Percentiles rank a stretch among this genome's conserved stretches.
These are phyloP conservation scores for Leucophenga montana DNA, from an alignment of 2,888 invertebrate genomes.

Conservation along the genomic window DNA sequence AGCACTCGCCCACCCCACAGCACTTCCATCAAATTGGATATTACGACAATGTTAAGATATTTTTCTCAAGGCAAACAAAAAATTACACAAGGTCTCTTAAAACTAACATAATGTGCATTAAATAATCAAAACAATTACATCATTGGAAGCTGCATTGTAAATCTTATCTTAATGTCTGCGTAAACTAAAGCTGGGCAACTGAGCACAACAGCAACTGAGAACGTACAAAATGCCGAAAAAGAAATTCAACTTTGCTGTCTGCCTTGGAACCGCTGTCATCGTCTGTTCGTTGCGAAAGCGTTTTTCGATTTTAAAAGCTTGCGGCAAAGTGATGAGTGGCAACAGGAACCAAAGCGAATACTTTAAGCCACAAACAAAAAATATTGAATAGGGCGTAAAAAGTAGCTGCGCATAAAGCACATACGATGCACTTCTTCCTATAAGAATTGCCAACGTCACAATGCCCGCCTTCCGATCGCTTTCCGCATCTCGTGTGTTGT, in stretches of 20 bases:
- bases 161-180: constrained; percentile 55
- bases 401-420: constrained; percentile 90
- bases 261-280: constrained; percentile 87
- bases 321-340: constrained; percentile 88
- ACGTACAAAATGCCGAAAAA: constrained; percentile 93
- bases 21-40: too few species aligned
- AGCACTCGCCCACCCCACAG: too few species aligned
- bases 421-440: constrained; percentile 93
- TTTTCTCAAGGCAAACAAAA: too few species aligned
- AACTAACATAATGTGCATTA: too few species aligned
- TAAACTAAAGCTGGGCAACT: constrained; percentile 75
- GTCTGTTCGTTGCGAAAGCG: constrained; percentile 86
- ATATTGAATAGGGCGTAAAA: constrained; percentile 92
- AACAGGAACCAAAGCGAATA: constrained; percentile 91
- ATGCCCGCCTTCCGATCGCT: constrained; percentile 91
- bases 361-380: constrained; percentile 88
- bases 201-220: constrained; percentile 83
- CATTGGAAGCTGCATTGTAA: neutral
- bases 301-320: constrained; percentile 92
- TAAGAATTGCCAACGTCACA: constrained; percentile 93
- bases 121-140: too few species aligned
- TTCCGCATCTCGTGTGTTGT: constrained; percentile 93
- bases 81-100: too few species aligned
- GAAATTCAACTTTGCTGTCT: constrained; percentile 92
- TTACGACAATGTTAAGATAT: too few species aligned